Evolutionary conservation across 2,113 vertebrate genomes (phyloP).

Genomic region (Hystrix brachyura): DNA sequence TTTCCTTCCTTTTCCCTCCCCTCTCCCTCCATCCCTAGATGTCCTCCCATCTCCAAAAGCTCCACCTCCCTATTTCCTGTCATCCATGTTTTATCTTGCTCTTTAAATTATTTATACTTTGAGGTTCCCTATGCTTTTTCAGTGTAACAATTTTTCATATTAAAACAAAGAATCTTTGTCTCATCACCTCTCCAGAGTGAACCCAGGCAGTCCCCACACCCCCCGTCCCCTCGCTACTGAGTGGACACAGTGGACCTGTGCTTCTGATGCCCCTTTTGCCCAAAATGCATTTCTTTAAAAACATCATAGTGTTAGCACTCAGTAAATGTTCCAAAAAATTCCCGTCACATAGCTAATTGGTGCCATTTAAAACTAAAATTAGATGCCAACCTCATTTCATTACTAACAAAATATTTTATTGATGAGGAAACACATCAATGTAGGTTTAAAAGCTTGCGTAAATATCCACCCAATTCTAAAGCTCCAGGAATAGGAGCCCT

Average conservation of each 20-base stretch:
- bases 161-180: neutral
- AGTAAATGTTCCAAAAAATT: neutral
- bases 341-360: neutral
- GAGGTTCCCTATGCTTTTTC: neutral
- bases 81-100: neutral
- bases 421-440: neutral
- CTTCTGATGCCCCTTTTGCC: neutral
- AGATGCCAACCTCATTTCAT: neutral
- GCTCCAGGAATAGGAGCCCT: neutral
- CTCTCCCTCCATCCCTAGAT: neutral
- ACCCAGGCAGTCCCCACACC: neutral
- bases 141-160: conserved; percentile 7
- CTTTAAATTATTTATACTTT: neutral
- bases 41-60: neutral
- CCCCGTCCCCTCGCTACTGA: neutral
- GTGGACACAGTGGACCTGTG: neutral
- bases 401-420: conserved; percentile 6
- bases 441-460: neutral
- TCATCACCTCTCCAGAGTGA: neutral
- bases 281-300: neutral
- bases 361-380: conserved; percentile 31
- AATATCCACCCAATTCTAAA: neutral
- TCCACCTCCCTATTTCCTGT: neutral
- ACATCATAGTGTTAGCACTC: neutral
- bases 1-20: neutral